Evolutionary conservation across 1,140 invertebrate species (phyloP).

Genomic region (Drosophila nigromelanica): DNA sequence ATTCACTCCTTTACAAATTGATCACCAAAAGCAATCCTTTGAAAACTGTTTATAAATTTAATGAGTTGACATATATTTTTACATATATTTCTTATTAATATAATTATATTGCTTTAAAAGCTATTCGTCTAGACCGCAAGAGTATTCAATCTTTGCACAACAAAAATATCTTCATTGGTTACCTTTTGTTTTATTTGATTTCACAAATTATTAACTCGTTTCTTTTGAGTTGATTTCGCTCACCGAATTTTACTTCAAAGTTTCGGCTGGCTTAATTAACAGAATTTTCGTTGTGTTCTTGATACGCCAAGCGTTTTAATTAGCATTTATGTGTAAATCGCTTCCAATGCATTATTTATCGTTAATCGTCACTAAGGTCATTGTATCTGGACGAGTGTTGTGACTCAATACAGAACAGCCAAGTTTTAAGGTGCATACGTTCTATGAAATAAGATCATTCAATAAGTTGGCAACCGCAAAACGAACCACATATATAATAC

Average conservation of each 20-base stretch:
- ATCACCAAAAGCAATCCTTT: no score
- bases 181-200: no score
- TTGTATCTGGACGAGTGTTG: conserved; percentile 28
- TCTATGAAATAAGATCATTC: background rate
- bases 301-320: conserved; percentile 46
- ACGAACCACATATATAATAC: background rate
- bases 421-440: background rate
- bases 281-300: conserved; percentile 54
- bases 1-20: no score
- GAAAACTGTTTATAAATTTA: no score
- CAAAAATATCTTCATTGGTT: no score
- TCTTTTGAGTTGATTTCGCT: no score
- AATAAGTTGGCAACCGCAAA: background rate
- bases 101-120: no score
- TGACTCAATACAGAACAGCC: conserved; percentile 1
- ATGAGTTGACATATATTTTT: no score
- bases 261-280: conserved; percentile 60
- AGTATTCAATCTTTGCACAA: no score
- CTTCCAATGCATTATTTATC: conserved; percentile 37
- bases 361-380: conserved; percentile 38
- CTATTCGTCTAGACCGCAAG: no score
- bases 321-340: conserved; percentile 70
- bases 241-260: conserved; percentile 39
- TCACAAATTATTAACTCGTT: no score
- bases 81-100: no score